These are phyloP conservation scores for Epizoanthus stellaris DNA, from an alignment of 92 coral and sea anemone genomes.

Conservation along the genomic window DNA sequence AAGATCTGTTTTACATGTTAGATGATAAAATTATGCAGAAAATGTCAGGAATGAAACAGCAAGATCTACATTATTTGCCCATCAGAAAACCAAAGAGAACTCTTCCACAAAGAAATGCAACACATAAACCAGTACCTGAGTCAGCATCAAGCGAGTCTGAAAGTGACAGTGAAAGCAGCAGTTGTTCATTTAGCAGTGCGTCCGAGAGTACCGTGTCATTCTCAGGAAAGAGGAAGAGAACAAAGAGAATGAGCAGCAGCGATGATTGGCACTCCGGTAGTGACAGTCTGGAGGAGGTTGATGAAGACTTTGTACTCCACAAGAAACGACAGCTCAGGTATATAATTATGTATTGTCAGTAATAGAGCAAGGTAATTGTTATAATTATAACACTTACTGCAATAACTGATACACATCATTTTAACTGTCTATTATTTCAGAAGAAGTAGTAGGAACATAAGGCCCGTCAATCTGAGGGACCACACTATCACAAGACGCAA, in stretches of 20 bases:
- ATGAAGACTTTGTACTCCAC: slow-evolving; percentile 26
- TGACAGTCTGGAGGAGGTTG: slow-evolving; percentile 5
- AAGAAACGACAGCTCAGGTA: slow-evolving; percentile 24
- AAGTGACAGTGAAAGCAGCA: slow-evolving; percentile 1
- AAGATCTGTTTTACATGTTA: too few relatives aligned
- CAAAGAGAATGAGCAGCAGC: slow-evolving; percentile 1
- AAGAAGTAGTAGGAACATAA: slow-evolving; percentile 1
- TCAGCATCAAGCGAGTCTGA: not conserved
- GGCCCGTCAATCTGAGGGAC: slow-evolving; percentile 5
- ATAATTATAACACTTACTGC: too few relatives aligned
- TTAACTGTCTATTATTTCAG: not conserved
- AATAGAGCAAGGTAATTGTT: too few relatives aligned
- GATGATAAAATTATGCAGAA: too few relatives aligned
- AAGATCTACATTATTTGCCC: too few relatives aligned
- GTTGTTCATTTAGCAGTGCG: slow-evolving; percentile 11
- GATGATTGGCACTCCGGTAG: not conserved
- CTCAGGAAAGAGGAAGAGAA: not conserved
- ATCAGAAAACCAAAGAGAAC: slow-evolving; percentile 17
- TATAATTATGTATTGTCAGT: too few relatives aligned
- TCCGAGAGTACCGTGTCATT: slow-evolving; percentile 21
- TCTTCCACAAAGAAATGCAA: slow-evolving; percentile 21
- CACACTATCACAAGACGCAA: slow-evolving; percentile 3
- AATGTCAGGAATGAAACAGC: too few relatives aligned
- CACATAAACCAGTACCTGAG: slow-evolving; percentile 2
- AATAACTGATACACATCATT: too few relatives aligned